Evolutionary conservation across 2,113 vertebrate genomes (phyloP).

Genomic region (Xyliphius kryptos): DNA sequence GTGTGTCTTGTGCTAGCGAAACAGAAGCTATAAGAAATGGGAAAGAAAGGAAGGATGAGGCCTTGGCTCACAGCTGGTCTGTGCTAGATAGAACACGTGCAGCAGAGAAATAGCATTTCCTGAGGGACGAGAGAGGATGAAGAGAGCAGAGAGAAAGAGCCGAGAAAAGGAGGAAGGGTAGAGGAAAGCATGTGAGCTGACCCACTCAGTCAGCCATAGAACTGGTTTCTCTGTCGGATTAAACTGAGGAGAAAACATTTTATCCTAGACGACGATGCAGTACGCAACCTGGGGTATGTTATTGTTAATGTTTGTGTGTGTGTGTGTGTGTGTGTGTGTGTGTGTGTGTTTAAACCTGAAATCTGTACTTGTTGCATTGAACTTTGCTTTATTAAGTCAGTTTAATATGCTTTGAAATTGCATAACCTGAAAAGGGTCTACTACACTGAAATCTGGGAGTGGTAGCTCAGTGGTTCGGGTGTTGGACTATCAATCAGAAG

Average conservation of each 20-base stretch:
- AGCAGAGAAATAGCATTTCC: constrained; percentile 22
- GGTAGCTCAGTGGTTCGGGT: too few relatives aligned
- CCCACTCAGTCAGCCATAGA: constrained; percentile 32
- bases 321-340: constrained; percentile 14
- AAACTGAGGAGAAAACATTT: constrained; percentile 6
- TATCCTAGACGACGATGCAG: constrained; percentile 4
- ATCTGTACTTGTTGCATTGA: not conserved
- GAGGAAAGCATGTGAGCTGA: constrained; percentile 29
- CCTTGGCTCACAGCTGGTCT: constrained; percentile 25
- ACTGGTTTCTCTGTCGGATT: constrained; percentile 23
- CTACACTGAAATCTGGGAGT: too few relatives aligned
- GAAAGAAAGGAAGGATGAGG: constrained; percentile 30
- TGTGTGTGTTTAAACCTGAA: not conserved
- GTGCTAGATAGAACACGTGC: constrained; percentile 26
- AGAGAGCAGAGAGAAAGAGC: constrained; percentile 8
- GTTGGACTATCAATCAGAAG: too few relatives aligned
- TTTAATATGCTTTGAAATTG: too few relatives aligned
- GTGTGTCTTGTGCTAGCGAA: constrained; percentile 1
- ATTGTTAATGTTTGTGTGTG: not conserved
- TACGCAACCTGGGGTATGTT: constrained; percentile 22
- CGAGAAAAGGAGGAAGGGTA: constrained; percentile 38
- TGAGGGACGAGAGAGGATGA: constrained; percentile 28
- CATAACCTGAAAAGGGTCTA: too few relatives aligned
- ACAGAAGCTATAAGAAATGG: constrained; percentile 13
- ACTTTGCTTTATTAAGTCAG: too few relatives aligned